Percentiles rank a stretch among this genome's conserved stretches.
Conservation (phyloP, 2,113 vertebrate genomes). For the Hemichromis elongatus region DNA sequence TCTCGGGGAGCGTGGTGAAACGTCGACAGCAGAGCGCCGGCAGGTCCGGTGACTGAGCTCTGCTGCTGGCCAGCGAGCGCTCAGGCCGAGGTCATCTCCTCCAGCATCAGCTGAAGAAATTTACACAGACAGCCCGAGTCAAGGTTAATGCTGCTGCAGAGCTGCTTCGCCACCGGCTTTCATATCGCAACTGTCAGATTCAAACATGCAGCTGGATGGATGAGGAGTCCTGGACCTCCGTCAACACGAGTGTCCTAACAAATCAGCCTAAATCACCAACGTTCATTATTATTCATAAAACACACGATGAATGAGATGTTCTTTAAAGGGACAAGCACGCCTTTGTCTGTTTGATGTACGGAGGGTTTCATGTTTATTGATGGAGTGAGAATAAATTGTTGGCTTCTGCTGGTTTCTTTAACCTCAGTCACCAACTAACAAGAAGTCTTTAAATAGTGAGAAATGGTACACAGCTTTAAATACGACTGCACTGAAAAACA, state of each 20-base stretch:
- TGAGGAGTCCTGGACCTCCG: background rate
- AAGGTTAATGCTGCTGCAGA: background rate
- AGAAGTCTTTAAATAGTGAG: background rate
- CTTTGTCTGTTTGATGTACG: background rate
- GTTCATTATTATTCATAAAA: background rate
- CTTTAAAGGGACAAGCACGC: background rate
- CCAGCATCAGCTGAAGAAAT: background rate
- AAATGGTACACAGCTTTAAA: background rate
- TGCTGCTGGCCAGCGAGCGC: background rate
- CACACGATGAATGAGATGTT: background rate
- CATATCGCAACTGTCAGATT: background rate
- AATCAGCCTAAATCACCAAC: background rate
- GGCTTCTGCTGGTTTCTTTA: background rate
- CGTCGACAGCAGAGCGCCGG: background rate
- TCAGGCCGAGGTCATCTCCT: constrained; percentile 12
- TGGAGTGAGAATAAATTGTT: background rate
- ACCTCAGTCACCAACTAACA: background rate
- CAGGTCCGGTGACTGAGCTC: background rate
- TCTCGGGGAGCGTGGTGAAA: background rate
- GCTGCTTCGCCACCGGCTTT: background rate
- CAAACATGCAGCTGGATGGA: background rate
- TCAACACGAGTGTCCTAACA: background rate
- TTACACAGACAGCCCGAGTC: constrained; percentile 6
- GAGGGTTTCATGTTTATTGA: background rate
- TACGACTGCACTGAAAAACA: no score